Base-by-base conservation (phyloP, 2,888 invertebrate species). In the Penaeus monodon region DNA sequence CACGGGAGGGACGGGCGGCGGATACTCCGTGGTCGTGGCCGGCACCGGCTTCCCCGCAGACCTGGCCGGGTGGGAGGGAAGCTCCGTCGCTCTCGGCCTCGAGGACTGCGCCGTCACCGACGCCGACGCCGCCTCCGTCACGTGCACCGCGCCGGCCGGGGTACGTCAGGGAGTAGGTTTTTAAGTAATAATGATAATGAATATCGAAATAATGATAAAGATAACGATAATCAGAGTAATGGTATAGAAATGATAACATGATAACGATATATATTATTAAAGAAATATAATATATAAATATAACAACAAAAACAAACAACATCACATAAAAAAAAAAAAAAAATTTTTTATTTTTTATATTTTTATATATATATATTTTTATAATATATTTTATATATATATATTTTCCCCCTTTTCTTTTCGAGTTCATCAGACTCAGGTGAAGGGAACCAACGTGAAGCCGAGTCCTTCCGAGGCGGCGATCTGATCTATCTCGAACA, bases 351-450 rank as follows among this genome's bases (percentile, higher is more conserved):
- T n/a, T n/a, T n/a, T n/a, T n/a, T n/a, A n/a, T n/a, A n/a, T n/a
- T n/a, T n/a, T n/a, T n/a, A n/a, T n/a, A n/a, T n/a, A n/a, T n/a
- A n/a, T n/a, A n/a, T n/a, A n/a, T n/a, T n/a, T n/a, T n/a, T n/a
- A n/a, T n/a, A n/a, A n/a, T n/a, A n/a, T n/a, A n/a, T n/a, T n/a
- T n/a, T n/a, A n/a, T n/a, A n/a, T n/a, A n/a, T n/a, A n/a, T n/a
- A n/a, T n/a, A n/a, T n/a, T n/a, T n/a, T n/a, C n/a, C n/a, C n/a
- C n/a, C n/a, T n/a, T n/a, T n/a, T n/a, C n/a, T n/a, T n/a, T n/a
- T 88, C n/a, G 73, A 83, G 49, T 84, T 88, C 68, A 49, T 79
- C 10, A 70, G 88, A 4, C 70, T 86, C 70, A 85, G 73, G 64
- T 88, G 8, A 64, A 86, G 38, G 84, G 86, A 4, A 83, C 83